Conservation (phyloP, 2,888 invertebrate genomes). For the Drosophila kambysellisi region DNA sequence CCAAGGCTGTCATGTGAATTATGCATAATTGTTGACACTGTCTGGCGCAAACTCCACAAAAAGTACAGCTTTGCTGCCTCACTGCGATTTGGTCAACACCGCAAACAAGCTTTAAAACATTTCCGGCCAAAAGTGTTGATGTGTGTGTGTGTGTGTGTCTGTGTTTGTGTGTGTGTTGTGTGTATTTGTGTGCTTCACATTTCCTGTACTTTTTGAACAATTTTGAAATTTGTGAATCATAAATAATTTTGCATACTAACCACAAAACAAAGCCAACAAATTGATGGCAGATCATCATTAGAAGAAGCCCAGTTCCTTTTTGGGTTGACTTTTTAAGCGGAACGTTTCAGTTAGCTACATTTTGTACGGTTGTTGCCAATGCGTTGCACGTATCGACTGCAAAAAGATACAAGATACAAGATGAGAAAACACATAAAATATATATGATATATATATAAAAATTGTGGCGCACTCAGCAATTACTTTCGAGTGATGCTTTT, state of each 20-base stretch:
- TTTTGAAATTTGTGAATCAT: constrained; percentile 3
- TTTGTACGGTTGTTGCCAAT: constrained; percentile 43
- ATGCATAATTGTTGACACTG: constrained; percentile 75
- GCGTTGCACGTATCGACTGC: constrained; percentile 64
- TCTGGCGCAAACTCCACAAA: constrained; percentile 17
- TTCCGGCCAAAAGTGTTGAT: constrained; percentile 25
- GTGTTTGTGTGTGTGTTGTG: too few relatives aligned
- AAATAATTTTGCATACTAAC: constrained; percentile 41
- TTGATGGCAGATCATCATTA: constrained; percentile 26
- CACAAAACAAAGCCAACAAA: constrained; percentile 37
- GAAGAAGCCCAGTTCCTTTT: background rate
- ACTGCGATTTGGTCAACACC: constrained; percentile 17
- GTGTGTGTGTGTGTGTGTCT: too few relatives aligned
- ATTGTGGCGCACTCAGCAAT: constrained; percentile 59
- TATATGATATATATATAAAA: constrained; percentile 48
- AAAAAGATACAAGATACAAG: constrained; percentile 50
- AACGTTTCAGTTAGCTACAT: constrained; percentile 30
- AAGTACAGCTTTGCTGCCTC: constrained; percentile 15
- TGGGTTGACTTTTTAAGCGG: background rate
- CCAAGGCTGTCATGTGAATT: constrained; percentile 63
- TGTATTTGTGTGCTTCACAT: constrained; percentile 19
- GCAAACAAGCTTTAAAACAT: constrained; percentile 29
- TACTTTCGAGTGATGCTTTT: constrained; percentile 74
- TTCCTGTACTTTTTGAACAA: constrained; percentile 44
- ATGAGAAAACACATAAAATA: constrained; percentile 34